Evolutionary conservation across 2,797 vertebrate genomes (phyloP), one percentile per base, ranked within the genome.

Genomic region (Varecia variegata): DNA sequence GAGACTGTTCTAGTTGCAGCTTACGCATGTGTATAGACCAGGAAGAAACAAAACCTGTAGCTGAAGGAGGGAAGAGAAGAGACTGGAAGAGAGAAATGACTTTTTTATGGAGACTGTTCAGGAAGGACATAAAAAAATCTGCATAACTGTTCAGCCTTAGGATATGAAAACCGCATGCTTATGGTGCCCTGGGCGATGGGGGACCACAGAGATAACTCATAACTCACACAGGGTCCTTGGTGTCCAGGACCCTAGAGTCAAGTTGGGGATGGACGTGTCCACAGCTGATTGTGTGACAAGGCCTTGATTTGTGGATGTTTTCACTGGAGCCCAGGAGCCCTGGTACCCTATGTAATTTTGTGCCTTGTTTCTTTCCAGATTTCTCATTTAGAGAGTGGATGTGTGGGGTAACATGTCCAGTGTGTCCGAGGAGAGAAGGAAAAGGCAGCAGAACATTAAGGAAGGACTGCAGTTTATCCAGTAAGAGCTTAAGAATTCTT

Each of bases 391-490:
- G 97, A 98, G 98, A 98, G 97, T 98, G 98, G 96, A 98, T 98
- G 98, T 98, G 97, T 88, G 98, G 96, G 98, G 97, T 98, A 99
- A 98, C 98, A 99, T 99, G 99, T 99, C 99, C 96, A 98, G 98
- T 98, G 98, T 98, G 95, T 98, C 98, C 38, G 99, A 99, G 98
- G 99, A 99, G 98, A 99, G 99, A 98, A 99, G 98, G 93, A 98
- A 98, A 97, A 99, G 99, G 96, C 99, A 99, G 98, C 99, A 99
- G 97, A 99, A 99, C 97, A 99, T 99, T 98, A 99, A 99, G 98
- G 99, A 99, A 97, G 99, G 99, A 94, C 98, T 99, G 30, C 99
- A 99, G 98, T 99, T 99, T 93, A 99, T 99, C 97, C 99, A 99
- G 99, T 99, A 99, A 99, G 99, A 98, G 47, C 96, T 89, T 80